Percentiles rank a stretch among this genome's conserved stretches.
phyloP scores from a whole-genome alignment of 2,888 invertebrate genomes.

The Aricia artaxerxes region DNA sequence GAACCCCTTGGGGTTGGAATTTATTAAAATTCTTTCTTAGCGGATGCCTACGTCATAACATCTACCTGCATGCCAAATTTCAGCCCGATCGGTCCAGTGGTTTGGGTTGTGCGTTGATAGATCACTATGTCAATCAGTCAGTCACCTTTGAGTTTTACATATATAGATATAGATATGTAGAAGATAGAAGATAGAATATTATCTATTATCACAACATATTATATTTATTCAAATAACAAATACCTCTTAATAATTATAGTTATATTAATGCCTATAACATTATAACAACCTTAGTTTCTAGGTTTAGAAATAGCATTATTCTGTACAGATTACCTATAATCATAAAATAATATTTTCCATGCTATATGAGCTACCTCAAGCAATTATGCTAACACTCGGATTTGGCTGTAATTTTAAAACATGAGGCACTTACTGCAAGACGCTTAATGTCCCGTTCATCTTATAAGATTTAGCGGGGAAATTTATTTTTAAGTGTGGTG shows the following conservation, averaged over 20 bases:
- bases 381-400: constrained; percentile 11
- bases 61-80: no score
- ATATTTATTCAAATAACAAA: neutral
- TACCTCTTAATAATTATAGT: no score
- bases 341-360: neutral
- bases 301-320: neutral
- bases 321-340: neutral
- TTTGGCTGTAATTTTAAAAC: constrained; percentile 42
- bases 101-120: no score
- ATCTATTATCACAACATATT: neutral
- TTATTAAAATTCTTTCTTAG: no score
- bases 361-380: neutral
- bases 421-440: constrained; percentile 37
- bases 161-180: no score
- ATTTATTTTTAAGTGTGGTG: constrained; percentile 4
- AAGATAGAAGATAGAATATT: no score
- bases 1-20: no score
- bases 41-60: no score
- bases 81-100: no score
- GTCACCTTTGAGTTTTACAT: no score
- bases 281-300: neutral
- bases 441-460: constrained; percentile 36
- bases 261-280: no score
- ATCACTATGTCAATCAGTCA: no score
- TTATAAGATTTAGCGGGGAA: constrained; percentile 35